These are phyloP conservation scores for Saccopteryx leptura DNA, from an alignment of 2,113 vertebrate genomes.

Conservation along the genomic window DNA sequence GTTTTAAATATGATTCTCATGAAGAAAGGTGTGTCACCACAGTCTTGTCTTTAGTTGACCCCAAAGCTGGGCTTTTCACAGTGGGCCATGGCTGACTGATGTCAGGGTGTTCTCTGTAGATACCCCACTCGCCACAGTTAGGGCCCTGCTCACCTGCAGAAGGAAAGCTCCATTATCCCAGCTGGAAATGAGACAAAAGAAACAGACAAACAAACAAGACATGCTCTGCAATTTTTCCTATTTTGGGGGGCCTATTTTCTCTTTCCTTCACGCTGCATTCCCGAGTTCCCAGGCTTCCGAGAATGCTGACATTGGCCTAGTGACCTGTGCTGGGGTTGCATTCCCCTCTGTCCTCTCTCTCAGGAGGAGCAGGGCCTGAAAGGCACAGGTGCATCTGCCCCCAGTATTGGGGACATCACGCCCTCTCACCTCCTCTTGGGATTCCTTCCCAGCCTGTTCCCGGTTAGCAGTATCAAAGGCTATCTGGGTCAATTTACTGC, in stretches of 20 bases:
- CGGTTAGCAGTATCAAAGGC: no score
- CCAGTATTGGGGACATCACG: neutral
- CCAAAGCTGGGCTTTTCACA: neutral
- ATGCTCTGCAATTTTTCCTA: neutral
- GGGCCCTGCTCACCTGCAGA: neutral
- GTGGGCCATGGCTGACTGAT: neutral
- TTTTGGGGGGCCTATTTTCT: neutral
- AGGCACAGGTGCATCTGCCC: neutral
- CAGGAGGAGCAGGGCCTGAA: neutral
- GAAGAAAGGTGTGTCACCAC: neutral
- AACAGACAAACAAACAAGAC: neutral
- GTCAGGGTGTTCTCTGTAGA: neutral
- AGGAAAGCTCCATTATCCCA: neutral
- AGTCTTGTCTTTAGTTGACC: neutral
- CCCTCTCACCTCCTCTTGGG: neutral
- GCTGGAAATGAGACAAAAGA: neutral
- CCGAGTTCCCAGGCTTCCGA: neutral
- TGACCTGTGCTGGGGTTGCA: accelerated
- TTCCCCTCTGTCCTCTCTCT: neutral
- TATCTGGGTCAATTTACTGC: neutral
- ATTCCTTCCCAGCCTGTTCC: accelerated
- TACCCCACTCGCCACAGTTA: accelerated
- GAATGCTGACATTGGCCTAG: neutral
- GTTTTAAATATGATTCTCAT: neutral
- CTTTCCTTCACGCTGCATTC: neutral